These are phyloP conservation scores for Phrynosoma blainvillii DNA, from an alignment of 2,113 vertebrate genomes.

Conservation along the genomic window DNA sequence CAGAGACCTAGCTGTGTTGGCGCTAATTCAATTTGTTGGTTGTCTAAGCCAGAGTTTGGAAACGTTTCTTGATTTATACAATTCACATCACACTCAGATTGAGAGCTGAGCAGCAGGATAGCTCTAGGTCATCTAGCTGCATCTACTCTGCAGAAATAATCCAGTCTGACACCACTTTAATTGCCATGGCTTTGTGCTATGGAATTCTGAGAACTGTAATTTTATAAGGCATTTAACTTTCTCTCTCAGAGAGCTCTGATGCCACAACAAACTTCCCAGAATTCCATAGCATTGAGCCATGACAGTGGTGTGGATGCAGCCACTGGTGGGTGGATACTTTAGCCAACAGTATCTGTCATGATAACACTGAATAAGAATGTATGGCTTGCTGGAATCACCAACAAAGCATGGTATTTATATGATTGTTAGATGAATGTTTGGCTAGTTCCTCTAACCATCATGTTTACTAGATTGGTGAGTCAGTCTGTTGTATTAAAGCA, in stretches of 20 bases:
- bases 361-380: neutral
- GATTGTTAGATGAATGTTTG: neutral
- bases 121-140: neutral
- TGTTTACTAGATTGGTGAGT: neutral
- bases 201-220: no score
- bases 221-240: no score
- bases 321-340: constrained; percentile 11
- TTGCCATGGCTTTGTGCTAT: no score
- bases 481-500: neutral
- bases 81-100: neutral
- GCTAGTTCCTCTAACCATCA: constrained; percentile 2
- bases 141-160: no score
- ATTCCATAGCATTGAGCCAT: no score
- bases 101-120: neutral
- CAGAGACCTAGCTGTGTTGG: no score
- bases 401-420: neutral
- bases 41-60: neutral
- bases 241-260: no score
- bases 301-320: no score
- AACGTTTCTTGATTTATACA: neutral
- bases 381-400: neutral
- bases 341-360: constrained; percentile 17
- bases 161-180: no score
- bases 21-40: neutral
- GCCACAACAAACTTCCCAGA: no score